Evolutionary conservation across 1,140 invertebrate genomes (phyloP).

Genomic region (Aphis craccivora): DNA sequence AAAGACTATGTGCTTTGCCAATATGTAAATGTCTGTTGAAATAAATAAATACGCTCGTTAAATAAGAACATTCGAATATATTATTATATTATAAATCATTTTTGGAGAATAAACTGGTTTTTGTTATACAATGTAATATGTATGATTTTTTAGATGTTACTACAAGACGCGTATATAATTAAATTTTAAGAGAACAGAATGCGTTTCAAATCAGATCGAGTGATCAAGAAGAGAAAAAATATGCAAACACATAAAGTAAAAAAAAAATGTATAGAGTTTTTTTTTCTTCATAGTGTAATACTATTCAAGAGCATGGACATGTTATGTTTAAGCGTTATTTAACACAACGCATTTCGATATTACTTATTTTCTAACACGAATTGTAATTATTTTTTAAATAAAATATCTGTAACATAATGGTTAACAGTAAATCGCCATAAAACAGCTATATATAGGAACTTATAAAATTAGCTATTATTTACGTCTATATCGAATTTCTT

Average conservation of each 20-base stretch:
- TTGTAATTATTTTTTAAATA: neutral
- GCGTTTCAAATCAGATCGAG: neutral
- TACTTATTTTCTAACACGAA: neutral
- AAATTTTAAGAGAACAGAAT: neutral
- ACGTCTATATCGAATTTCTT: neutral
- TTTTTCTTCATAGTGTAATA: no score
- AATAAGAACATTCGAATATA: neutral
- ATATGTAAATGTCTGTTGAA: neutral
- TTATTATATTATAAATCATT: neutral
- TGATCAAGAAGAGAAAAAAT: neutral
- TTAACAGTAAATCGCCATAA: neutral
- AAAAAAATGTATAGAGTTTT: neutral
- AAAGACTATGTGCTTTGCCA: neutral
- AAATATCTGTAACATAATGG: neutral
- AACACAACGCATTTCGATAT: neutral
- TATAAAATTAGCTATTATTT: neutral
- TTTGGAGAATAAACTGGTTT: neutral
- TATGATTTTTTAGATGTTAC: neutral
- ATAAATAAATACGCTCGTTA: conserved; percentile 12
- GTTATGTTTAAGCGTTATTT: neutral
- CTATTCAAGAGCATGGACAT: neutral
- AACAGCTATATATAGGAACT: no score
- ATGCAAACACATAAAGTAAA: neutral
- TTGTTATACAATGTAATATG: neutral
- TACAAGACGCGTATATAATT: neutral